These are phyloP conservation scores for Orthosia incerta DNA, from an alignment of 2,888 invertebrate genomes.

Conservation along the genomic window DNA sequence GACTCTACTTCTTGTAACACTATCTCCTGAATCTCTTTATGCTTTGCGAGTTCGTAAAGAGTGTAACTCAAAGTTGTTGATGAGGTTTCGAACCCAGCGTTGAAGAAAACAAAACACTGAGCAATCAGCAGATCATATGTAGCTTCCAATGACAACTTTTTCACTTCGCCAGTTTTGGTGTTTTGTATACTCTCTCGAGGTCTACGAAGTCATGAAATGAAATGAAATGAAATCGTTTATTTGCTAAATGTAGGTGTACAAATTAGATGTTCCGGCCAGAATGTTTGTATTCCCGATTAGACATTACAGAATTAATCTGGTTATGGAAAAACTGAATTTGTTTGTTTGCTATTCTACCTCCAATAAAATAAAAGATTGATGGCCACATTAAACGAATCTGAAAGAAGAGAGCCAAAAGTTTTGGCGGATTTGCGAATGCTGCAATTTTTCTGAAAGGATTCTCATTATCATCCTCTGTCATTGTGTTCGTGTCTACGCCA, in stretches of 20 bases:
- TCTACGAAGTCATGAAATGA: no score
- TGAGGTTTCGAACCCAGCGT: constrained; percentile 66
- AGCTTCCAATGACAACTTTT: constrained; percentile 51
- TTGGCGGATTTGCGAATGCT: constrained; percentile 13
- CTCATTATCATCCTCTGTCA: constrained; percentile 30
- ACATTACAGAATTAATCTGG: constrained; percentile 57
- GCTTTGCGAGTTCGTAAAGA: constrained; percentile 60
- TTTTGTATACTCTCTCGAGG: constrained; percentile 69
- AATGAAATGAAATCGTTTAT: no score
- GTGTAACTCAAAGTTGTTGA: constrained; percentile 54
- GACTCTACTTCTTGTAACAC: constrained; percentile 51
- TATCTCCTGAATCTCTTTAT: constrained; percentile 41
- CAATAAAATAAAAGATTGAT: constrained; percentile 40
- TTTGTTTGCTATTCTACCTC: constrained; percentile 22
- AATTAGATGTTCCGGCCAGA: constrained; percentile 65
- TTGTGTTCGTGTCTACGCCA: constrained; percentile 51
- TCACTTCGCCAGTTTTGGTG: constrained; percentile 41
- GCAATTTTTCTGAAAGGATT: constrained; percentile 37
- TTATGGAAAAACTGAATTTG: constrained; percentile 53
- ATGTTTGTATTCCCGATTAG: constrained; percentile 49
- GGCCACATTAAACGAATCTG: constrained; percentile 47
- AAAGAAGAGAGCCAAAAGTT: background rate
- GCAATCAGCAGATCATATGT: constrained; percentile 60
- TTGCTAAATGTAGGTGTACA: no score
- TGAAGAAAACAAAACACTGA: constrained; percentile 63